Percentiles rank a stretch among this genome's conserved stretches.
phyloP scores from a whole-genome alignment of 2,888 invertebrate genomes.

The Embidobia sp. region DNA sequence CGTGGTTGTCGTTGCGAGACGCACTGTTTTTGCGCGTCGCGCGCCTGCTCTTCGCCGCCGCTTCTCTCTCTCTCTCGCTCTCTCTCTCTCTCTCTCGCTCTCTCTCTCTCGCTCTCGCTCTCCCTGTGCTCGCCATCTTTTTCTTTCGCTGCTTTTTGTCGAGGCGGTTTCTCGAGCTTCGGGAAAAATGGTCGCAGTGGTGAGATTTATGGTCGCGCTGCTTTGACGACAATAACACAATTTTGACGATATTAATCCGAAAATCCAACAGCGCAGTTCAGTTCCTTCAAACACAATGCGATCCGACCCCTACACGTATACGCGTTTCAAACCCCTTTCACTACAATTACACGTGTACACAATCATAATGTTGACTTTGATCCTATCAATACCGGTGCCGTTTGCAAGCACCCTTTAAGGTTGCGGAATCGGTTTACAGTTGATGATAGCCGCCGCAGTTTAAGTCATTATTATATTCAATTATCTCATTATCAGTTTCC shows the following conservation, averaged over 20 bases:
- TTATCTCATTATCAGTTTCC: not conserved
- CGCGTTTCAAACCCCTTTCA: conserved; percentile 30
- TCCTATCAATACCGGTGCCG: conserved; percentile 30
- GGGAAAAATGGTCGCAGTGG: conserved; percentile 12
- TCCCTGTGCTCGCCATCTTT: too few species aligned
- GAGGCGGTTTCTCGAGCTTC: not conserved
- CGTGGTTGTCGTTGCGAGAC: too few species aligned
- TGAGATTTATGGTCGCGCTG: conserved; percentile 19
- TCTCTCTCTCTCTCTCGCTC: not conserved
- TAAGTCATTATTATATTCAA: not conserved
- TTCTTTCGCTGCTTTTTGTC: too few species aligned
- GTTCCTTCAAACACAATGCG: conserved; percentile 30
- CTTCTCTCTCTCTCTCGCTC: not conserved
- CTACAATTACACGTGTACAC: conserved; percentile 43
- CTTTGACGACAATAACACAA: conserved; percentile 21
- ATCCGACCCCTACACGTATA: conserved; percentile 19
- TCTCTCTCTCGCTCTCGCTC: too few species aligned
- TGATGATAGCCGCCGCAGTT: not conserved
- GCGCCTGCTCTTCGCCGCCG: conserved; percentile 2
- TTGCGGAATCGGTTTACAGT: conserved; percentile 5
- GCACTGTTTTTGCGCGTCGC: too few species aligned
- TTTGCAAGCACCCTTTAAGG: conserved; percentile 22
- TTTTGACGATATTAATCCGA: conserved; percentile 36
- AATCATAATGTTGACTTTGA: conserved; percentile 40
- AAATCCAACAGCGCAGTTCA: conserved; percentile 13